Evolutionary conservation across 2,113 vertebrate genomes (phyloP).

Genomic region (Nerophis ophidion): DNA sequence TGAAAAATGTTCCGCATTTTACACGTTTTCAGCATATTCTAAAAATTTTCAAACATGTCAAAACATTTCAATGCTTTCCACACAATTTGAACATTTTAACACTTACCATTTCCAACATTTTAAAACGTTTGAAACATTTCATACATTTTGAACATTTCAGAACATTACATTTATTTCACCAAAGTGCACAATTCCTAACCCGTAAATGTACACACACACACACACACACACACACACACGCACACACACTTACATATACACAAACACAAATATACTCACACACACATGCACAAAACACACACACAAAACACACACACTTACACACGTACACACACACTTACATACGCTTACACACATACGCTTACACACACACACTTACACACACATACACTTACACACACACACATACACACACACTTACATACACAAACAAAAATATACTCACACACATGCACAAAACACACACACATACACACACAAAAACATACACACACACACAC

Average conservation of each 20-base stretch:
- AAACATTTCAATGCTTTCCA: no score
- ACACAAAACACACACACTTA: no score
- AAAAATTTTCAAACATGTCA: background rate
- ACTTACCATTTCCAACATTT: no score
- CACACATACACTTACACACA: background rate
- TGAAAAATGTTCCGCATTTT: no score
- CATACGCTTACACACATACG: no score
- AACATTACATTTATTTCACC: background rate
- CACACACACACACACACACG: slow-evolving; percentile 13
- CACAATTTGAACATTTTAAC: no score
- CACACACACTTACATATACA: slow-evolving; percentile 10
- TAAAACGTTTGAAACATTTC: no score
- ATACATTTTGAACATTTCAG: no score
- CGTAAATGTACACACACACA: slow-evolving; percentile 9
- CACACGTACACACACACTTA: slow-evolving; percentile 15
- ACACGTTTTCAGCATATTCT: no score
- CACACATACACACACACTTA: background rate
- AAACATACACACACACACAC: background rate
- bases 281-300: background rate
- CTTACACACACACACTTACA: background rate
- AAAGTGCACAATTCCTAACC: background rate
- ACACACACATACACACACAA: slow-evolving; percentile 10
- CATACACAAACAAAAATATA: no score
- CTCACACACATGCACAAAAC: no score
- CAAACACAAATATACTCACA: background rate